Base-by-base conservation (phyloP, 1,140 invertebrate species). In the Prorops nasuta region DNA sequence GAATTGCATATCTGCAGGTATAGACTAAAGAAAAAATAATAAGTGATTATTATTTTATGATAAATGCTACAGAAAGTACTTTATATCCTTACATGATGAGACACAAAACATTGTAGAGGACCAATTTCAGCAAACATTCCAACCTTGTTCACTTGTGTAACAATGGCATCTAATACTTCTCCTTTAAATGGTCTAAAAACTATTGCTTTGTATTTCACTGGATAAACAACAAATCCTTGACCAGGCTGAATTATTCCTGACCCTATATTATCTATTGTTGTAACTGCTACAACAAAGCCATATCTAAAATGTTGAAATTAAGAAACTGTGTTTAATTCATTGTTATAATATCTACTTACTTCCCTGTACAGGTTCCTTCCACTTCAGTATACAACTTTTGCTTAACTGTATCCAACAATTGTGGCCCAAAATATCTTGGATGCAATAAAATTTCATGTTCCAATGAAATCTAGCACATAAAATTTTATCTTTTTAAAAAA, bases 51-150 rank as follows among this genome's bases (percentile, higher is more conserved):
- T 15, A n/a, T n/a, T n/a, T n/a, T n/a, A 35, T 1, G 35, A 42
- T 39, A 49, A 50, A 17, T 44, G 36, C 44, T 39, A 8, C 41
- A 53, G 43, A 15, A 0, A 39, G 40, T 44, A 24, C 28, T n/a
- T 21, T 7, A 49, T 18, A 22, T 12, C 18, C 88, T 86, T 83
- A 95, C 92, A 86, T 98, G 95, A 79, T 96, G 91, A 28, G 96
- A 98, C 69, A 99, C 98, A 74, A 99, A 99, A 77, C 98, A 99
- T 3, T 93, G 94, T 0, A 99, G 80, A n/a, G 98, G 98, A 41
- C 96, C 98, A 71, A 99, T 98, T 81, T 99, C 96, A 47, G 95
- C 96, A 84, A 99, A 99, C 84, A 99, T 93, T 48, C 97, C 97
- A 71, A 98, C 92, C 83, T 98, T 98, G 71, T 98, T 98, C 0